A percentile compares a stretch with the other conserved stretches of the same genome.
These are phyloP conservation scores for Dromas ardeola DNA, from an alignment of 2,113 vertebrate species.

Conservation along the genomic window DNA sequence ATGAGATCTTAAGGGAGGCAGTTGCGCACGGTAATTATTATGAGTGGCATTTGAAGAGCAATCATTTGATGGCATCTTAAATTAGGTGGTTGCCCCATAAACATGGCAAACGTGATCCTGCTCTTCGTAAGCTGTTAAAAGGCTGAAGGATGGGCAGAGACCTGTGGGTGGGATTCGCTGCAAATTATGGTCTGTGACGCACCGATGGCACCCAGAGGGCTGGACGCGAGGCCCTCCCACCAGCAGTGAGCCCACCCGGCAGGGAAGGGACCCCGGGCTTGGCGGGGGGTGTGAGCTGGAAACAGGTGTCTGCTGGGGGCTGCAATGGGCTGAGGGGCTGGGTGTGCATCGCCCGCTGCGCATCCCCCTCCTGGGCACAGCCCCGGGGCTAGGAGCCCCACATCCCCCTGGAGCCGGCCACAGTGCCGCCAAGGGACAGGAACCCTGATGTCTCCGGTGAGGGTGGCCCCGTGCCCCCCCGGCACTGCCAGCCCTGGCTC, in stretches of 20 bases:
- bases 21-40: background rate
- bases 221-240: background rate
- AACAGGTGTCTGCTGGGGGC: background rate
- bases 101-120: background rate
- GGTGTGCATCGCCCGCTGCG: fast-evolving
- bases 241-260: background rate
- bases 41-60: constrained; percentile 7
- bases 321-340: background rate
- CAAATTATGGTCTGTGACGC: background rate
- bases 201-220: fast-evolving
- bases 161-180: background rate
- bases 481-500: background rate
- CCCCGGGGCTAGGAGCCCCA: background rate
- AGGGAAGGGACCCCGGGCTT: background rate
- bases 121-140: background rate
- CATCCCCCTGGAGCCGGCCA: background rate
- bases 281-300: background rate
- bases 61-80: background rate
- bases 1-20: constrained; percentile 4
- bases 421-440: background rate
- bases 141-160: background rate
- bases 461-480: fast-evolving
- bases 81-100: constrained; percentile 13
- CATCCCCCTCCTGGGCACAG: background rate
- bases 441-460: fast-evolving